phyloP scores from a whole-genome alignment of 2,797 vertebrate species.

The Parauchenoglanis punctatus region DNA sequence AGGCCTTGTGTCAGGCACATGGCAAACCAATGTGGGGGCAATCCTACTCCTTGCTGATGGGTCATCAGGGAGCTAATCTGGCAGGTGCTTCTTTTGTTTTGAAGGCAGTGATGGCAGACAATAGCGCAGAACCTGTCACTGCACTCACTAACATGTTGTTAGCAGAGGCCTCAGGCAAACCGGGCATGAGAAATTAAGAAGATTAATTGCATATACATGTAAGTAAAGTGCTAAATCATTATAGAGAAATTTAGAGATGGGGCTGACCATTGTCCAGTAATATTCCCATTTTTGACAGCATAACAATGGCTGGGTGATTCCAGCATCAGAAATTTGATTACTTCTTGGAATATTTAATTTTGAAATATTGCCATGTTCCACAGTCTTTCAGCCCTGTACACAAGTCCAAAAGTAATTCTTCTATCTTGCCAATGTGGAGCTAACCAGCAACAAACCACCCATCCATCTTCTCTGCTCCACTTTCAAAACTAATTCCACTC shows the following conservation, averaged over 20 bases:
- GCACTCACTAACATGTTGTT: conserved; percentile 66
- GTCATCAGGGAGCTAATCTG: conserved; percentile 69
- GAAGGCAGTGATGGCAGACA: conserved; percentile 74
- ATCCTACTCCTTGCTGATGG: conserved; percentile 38
- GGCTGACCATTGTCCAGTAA: not conserved
- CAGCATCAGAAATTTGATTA: not conserved
- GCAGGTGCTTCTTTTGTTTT: conserved; percentile 90
- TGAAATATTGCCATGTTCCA: not conserved
- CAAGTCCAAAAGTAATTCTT: not conserved
- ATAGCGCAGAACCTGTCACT: conserved; percentile 71
- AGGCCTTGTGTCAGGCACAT: conserved; percentile 85
- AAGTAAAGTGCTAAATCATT: conserved; percentile 21
- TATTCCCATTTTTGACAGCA: not conserved
- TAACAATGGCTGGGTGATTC: not conserved
- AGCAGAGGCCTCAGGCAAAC: conserved; percentile 62
- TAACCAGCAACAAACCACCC: not conserved
- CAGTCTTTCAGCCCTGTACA: not conserved
- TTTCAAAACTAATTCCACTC: conserved; percentile 60
- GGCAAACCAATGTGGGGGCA: conserved; percentile 70
- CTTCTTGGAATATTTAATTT: not conserved
- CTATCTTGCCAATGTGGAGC: not conserved
- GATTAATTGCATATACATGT: conserved; percentile 10
- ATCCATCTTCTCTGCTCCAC: conserved; percentile 6
- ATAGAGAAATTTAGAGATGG: not conserved
- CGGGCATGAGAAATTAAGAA: conserved; percentile 28